Percentiles rank a stretch among this genome's conserved stretches.
Conservation (phyloP, 2,888 invertebrate genomes). For the Meiosimyza platycephala region DNA sequence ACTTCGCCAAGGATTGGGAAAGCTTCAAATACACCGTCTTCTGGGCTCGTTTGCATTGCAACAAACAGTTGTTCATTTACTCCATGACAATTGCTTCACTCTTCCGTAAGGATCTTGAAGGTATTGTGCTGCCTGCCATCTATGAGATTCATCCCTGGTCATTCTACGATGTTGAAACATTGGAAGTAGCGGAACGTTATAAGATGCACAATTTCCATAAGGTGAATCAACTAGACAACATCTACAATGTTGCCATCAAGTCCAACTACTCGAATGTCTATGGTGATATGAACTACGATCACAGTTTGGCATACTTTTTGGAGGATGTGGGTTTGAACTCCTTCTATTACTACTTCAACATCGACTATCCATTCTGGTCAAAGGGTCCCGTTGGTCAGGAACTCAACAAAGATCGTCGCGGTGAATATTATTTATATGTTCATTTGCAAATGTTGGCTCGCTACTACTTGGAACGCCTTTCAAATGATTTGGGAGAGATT, state of each 20-base stretch:
- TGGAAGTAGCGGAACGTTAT: constrained; percentile 67
- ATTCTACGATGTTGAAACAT: constrained; percentile 72
- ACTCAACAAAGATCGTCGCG: constrained; percentile 64
- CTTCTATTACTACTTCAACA: constrained; percentile 76
- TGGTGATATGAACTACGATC: constrained; percentile 71
- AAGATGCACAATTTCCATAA: constrained; percentile 73
- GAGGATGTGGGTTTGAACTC: constrained; percentile 83
- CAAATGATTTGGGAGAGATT: constrained; percentile 77
- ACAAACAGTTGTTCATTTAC: constrained; percentile 75
- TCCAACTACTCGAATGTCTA: constrained; percentile 77
- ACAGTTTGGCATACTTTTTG: constrained; percentile 76
- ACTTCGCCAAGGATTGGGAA: constrained; percentile 79
- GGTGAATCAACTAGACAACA: constrained; percentile 67
- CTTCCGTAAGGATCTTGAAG: constrained; percentile 72
- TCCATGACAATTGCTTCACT: constrained; percentile 72
- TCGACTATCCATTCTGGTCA: constrained; percentile 79
- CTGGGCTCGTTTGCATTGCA: constrained; percentile 75
- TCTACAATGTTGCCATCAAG: constrained; percentile 73
- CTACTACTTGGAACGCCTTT: constrained; percentile 72
- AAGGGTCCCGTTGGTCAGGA: constrained; percentile 66
- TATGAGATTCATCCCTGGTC: constrained; percentile 76
- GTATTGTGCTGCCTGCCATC: constrained; percentile 74
- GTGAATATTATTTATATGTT: constrained; percentile 67
- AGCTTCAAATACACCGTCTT: constrained; percentile 78
- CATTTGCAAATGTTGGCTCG: constrained; percentile 69